A percentile compares a stretch with the other conserved stretches of the same genome.
Conservation (phyloP, 2,888 invertebrate species). For the Eledone cirrhosa region DNA sequence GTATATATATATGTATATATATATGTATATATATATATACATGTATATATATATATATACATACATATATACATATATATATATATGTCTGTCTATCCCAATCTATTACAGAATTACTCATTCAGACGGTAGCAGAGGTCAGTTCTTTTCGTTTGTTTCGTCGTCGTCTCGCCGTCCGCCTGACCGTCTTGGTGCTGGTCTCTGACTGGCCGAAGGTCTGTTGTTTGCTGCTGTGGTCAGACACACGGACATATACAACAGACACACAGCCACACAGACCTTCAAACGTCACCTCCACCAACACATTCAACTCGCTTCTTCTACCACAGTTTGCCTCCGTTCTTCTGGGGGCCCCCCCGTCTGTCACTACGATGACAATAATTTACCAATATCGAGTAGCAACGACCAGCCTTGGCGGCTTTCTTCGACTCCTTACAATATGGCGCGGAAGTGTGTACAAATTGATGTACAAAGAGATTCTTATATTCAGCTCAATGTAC, state of each 20-base stretch:
- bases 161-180: no score
- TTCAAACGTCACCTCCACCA: slow-evolving; percentile 19
- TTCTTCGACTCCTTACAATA: slow-evolving; percentile 71
- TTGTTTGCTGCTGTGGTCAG: neutral
- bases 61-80: neutral
- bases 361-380: slow-evolving; percentile 50
- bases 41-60: neutral
- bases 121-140: no score
- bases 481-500: slow-evolving; percentile 81
- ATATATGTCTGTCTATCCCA: neutral
- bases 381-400: slow-evolving; percentile 58
- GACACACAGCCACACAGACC: slow-evolving; percentile 3
- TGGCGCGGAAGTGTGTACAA: slow-evolving; percentile 97
- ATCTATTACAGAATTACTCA: no score
- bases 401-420: slow-evolving; percentile 53
- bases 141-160: no score
- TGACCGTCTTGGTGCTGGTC: slow-evolving; percentile 9
- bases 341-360: neutral
- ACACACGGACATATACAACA: neutral
- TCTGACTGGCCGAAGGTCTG: neutral
- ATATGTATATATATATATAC: neutral
- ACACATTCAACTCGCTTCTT: slow-evolving; percentile 9
- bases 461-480: slow-evolving; percentile 87
- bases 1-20: no score
- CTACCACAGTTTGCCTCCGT: neutral